Percentiles rank a stretch among this genome's conserved stretches.
These are phyloP conservation scores for Lepidurus couesii DNA, from an alignment of 1,140 invertebrate species.

Conservation along the genomic window DNA sequence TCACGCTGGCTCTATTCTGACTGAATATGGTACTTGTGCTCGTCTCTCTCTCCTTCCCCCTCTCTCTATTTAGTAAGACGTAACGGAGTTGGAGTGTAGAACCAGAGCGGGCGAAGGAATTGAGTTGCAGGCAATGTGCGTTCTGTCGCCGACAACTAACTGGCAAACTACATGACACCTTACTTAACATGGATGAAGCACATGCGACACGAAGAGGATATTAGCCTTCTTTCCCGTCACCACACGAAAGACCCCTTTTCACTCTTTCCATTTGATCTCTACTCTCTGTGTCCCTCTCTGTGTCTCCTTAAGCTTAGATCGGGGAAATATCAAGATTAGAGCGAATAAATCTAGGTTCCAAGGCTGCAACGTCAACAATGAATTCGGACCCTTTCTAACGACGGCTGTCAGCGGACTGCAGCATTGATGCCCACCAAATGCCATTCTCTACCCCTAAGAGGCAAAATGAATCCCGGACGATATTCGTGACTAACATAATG, in stretches of 20 bases:
- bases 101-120: background rate
- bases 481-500: slow-evolving; percentile 3
- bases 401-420: background rate
- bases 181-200: slow-evolving; percentile 19
- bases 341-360: background rate
- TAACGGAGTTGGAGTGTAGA: no score
- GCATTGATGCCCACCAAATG: background rate
- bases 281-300: background rate
- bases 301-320: background rate
- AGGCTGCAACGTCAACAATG: background rate
- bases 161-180: slow-evolving; percentile 14
- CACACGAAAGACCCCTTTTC: background rate
- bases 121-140: background rate
- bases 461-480: background rate
- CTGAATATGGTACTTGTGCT: no score
- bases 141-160: background rate
- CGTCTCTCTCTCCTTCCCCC: no score
- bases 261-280: slow-evolving; percentile 4
- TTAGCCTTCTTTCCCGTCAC: background rate
- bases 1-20: background rate
- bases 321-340: background rate
- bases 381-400: background rate
- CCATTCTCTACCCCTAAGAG: background rate
- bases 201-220: background rate
- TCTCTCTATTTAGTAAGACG: no score